These are phyloP conservation scores for Crematogaster levior DNA, from an alignment of 2,888 invertebrate genomes.

Conservation along the genomic window DNA sequence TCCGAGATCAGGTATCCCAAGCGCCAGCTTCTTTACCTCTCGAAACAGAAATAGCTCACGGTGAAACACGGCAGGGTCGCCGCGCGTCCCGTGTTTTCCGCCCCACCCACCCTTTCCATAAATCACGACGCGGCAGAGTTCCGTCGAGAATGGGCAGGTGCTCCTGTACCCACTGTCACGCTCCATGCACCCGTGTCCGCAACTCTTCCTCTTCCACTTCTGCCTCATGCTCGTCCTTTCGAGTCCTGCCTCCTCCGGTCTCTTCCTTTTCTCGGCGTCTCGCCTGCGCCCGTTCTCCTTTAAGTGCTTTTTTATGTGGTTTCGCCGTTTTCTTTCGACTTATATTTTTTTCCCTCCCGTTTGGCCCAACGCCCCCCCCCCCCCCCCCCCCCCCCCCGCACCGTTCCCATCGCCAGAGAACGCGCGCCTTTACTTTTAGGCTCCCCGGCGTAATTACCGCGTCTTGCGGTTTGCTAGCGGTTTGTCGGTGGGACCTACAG, in stretches of 20 bases:
- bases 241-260: constrained; percentile 48
- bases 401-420: constrained; percentile 13
- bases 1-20: constrained; percentile 27
- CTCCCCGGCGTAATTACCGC: constrained; percentile 79
- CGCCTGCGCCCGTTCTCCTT: constrained; percentile 69
- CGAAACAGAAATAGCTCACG: constrained; percentile 42
- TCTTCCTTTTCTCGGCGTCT: constrained; percentile 38
- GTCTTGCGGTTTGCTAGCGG: constrained; percentile 81
- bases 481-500: constrained; percentile 76
- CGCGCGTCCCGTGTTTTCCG: constrained; percentile 67
- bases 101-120: constrained; percentile 78
- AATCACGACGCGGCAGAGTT: constrained; percentile 76
- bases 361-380: constrained; percentile 29
- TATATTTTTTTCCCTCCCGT: constrained; percentile 57
- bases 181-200: constrained; percentile 83
- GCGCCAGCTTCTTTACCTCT: constrained; percentile 21
- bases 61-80: constrained; percentile 54
- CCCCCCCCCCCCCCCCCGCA: neutral
- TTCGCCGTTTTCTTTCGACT: constrained; percentile 81
- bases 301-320: constrained; percentile 83
- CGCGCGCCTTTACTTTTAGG: constrained; percentile 75
- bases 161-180: constrained; percentile 84
- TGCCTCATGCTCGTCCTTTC: constrained; percentile 61
- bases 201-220: constrained; percentile 73
- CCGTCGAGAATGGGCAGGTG: constrained; percentile 84